phyloP scores from a whole-genome alignment of 2,888 invertebrate species.

The Agriopis leucophaearia region DNA sequence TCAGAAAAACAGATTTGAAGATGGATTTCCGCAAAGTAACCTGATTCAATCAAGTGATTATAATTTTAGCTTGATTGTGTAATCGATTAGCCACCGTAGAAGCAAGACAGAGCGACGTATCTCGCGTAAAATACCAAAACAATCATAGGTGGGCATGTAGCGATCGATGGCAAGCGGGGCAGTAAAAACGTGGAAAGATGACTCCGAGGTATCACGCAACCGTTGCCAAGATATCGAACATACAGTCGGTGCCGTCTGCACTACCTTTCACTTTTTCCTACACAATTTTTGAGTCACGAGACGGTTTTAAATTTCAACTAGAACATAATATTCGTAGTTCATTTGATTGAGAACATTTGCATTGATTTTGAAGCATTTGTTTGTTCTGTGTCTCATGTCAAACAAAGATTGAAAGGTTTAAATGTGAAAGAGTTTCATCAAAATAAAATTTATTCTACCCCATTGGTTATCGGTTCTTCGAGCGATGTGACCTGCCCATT shows the following conservation, averaged over 20 bases:
- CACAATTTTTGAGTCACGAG: constrained; percentile 24
- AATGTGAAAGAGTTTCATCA: too few relatives aligned
- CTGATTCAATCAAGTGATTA: too few relatives aligned
- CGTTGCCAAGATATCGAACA: constrained; percentile 80
- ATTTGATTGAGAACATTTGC: neutral
- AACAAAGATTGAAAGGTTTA: too few relatives aligned
- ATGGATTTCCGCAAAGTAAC: too few relatives aligned
- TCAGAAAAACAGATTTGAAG: too few relatives aligned
- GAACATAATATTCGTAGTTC: neutral
- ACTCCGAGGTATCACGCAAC: constrained; percentile 71
- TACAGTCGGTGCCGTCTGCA: constrained; percentile 58
- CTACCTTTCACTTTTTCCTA: constrained; percentile 33
- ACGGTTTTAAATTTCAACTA: neutral
- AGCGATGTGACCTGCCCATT: too few relatives aligned
- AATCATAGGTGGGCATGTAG: constrained; percentile 71
- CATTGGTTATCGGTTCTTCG: too few relatives aligned
- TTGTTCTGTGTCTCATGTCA: too few relatives aligned
- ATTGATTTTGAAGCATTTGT: neutral
- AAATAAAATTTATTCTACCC: too few relatives aligned
- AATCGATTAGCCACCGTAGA: neutral
- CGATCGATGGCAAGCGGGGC: constrained; percentile 68
- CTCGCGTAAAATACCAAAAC: constrained; percentile 66
- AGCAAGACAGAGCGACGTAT: constrained; percentile 37
- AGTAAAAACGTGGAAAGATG: constrained; percentile 77
- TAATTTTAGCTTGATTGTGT: too few relatives aligned